A percentile compares a stretch with the other conserved stretches of the same genome.
Evolutionary conservation across 2,113 vertebrate species (phyloP).

Genomic region (Amblyopsis rosae): DNA sequence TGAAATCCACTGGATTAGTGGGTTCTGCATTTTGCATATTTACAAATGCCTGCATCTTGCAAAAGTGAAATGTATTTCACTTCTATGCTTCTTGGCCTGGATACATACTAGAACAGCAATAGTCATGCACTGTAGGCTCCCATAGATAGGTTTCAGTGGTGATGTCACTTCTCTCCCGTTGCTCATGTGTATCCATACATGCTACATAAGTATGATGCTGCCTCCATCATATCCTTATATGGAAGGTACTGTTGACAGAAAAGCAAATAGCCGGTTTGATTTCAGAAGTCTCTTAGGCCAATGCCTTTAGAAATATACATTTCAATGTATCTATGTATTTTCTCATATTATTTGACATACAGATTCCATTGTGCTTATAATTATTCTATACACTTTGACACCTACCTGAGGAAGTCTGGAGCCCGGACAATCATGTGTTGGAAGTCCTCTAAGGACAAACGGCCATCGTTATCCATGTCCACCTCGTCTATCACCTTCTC

Average conservation of each 20-base stretch:
- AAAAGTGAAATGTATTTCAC: too few relatives aligned
- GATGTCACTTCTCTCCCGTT: background rate
- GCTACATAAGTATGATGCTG: background rate
- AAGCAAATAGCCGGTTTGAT: background rate
- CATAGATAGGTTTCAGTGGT: background rate
- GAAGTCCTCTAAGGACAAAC: conserved; percentile 93
- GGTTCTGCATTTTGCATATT: background rate
- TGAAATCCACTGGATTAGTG: too few relatives aligned
- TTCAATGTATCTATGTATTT: background rate
- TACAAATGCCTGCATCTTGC: background rate
- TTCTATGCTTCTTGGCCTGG: too few relatives aligned
- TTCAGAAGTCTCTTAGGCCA: background rate
- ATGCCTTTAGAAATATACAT: background rate
- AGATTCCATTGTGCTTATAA: background rate
- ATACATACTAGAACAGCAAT: background rate
- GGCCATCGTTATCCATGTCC: conserved; percentile 89
- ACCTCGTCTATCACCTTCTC: conserved; percentile 95
- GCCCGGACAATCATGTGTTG: conserved; percentile 92
- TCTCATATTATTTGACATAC: background rate
- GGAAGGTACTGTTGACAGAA: conserved; percentile 75
- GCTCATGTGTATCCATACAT: conserved; percentile 5
- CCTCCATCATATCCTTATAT: conserved; percentile 75
- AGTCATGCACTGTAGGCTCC: background rate
- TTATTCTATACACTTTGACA: background rate
- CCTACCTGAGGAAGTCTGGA: conserved; percentile 96